phyloP scores from a whole-genome alignment of 2,888 invertebrate genomes.

The Thereva unica region DNA sequence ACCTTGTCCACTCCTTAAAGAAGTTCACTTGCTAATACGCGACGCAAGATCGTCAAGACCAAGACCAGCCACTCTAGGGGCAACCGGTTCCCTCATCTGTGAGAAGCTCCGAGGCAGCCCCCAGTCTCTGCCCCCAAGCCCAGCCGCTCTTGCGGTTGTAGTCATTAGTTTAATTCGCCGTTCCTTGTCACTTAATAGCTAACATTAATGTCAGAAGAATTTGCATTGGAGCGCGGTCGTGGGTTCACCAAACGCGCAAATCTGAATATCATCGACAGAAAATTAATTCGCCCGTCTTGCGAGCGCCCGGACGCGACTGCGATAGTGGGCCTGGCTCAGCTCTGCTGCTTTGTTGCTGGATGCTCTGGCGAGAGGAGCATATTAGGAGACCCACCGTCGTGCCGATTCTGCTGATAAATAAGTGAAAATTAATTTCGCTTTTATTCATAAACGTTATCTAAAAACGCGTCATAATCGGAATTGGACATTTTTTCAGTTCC shows the following conservation, averaged over 20 bases:
- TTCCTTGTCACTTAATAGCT: conserved; percentile 41
- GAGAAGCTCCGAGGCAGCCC: conserved; percentile 2
- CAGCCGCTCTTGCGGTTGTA: conserved; percentile 25
- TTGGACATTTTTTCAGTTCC: too few relatives aligned
- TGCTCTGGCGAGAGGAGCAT: neutral
- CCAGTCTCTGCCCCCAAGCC: too few relatives aligned
- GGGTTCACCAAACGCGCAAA: conserved; percentile 30
- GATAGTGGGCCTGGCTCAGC: conserved; percentile 5
- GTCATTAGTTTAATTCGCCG: conserved; percentile 38
- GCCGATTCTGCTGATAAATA: conserved; percentile 28
- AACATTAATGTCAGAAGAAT: conserved; percentile 40
- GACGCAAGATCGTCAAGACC: conserved; percentile 6
- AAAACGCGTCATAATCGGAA: too few relatives aligned
- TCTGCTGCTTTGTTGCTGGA: neutral
- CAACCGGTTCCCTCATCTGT: conserved; percentile 22
- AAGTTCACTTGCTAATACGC: neutral
- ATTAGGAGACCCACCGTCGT: conserved; percentile 13
- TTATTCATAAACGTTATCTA: too few relatives aligned
- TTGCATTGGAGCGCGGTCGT: conserved; percentile 35
- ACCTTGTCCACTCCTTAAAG: neutral
- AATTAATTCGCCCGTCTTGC: conserved; percentile 34
- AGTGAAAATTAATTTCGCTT: conserved; percentile 10
- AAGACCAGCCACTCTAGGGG: conserved; percentile 25
- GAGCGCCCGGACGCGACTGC: neutral
- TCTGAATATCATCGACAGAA: conserved; percentile 34